Evolutionary conservation across 2,113 vertebrate genomes (phyloP).

Genomic region (Vidua chalybeata): DNA sequence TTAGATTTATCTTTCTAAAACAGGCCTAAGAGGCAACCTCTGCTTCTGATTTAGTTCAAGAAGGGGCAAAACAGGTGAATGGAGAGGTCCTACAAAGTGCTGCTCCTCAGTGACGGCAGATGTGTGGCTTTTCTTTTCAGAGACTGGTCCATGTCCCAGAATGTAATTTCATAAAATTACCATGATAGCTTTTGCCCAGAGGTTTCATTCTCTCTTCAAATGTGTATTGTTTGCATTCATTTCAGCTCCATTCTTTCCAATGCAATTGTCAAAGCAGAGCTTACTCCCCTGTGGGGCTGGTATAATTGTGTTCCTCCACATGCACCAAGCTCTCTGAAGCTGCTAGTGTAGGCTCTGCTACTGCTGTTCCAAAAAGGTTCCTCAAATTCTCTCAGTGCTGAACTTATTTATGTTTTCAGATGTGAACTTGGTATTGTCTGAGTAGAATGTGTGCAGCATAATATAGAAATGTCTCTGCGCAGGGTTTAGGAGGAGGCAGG

Average conservation of each 20-base stretch:
- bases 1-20: background rate
- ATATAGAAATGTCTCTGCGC: conserved; percentile 18
- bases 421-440: conserved; percentile 32
- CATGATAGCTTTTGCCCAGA: background rate
- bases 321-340: background rate
- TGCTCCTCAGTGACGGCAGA: background rate
- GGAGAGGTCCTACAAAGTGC: background rate
- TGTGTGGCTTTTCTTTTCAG: background rate
- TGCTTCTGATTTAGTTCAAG: background rate
- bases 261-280: conserved; percentile 6
- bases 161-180: background rate
- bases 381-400: background rate
- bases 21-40: background rate
- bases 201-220: background rate
- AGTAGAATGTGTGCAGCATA: background rate
- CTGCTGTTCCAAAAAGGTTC: conserved; percentile 7
- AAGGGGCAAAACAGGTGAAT: background rate
- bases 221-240: background rate
- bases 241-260: background rate
- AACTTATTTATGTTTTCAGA: conserved; percentile 22
- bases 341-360: conserved; percentile 34
- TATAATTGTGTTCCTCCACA: background rate
- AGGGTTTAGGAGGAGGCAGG: conserved; percentile 37
- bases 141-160: background rate
- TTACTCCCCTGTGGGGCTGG: background rate